phyloP scores from a whole-genome alignment of 2,113 vertebrate genomes.

The Protobothrops flavoviridis region DNA sequence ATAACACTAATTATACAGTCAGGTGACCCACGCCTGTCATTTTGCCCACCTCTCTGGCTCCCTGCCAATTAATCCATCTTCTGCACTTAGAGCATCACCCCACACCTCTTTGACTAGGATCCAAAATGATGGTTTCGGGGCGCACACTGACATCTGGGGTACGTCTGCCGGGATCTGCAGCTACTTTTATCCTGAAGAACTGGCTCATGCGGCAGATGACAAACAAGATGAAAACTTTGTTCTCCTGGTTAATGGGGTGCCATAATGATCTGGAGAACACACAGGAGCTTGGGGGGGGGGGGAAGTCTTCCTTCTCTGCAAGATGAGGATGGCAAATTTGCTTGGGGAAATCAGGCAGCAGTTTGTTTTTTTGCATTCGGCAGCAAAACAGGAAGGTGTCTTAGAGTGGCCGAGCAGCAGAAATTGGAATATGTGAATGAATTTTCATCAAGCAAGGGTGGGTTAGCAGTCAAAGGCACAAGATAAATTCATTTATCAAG shows the following conservation, averaged over 20 bases:
- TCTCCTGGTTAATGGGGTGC: background rate
- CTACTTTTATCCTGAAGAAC: background rate
- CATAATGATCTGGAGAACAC: background rate
- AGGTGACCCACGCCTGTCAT: slow-evolving; percentile 55
- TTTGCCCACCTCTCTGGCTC: slow-evolving; percentile 31
- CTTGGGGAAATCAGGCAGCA: slow-evolving; percentile 37
- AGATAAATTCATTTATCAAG: slow-evolving; percentile 38
- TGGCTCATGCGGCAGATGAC: no score
- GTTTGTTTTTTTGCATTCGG: background rate
- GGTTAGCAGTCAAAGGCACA: slow-evolving; percentile 30
- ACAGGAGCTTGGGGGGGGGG: no score
- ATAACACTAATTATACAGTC: slow-evolving; percentile 48
- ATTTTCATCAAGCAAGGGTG: slow-evolving; percentile 36
- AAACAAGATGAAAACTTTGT: background rate
- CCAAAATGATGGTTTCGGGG: background rate
- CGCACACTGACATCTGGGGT: background rate
- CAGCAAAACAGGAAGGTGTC: slow-evolving; percentile 19
- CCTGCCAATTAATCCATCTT: slow-evolving; percentile 60
- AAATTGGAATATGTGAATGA: slow-evolving; percentile 42
- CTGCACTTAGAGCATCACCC: slow-evolving; percentile 54
- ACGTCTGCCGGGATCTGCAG: background rate
- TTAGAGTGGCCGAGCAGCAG: background rate
- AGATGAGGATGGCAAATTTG: slow-evolving; percentile 29
- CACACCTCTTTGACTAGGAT: slow-evolving; percentile 55
- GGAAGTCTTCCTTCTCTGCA: background rate